phyloP scores from a whole-genome alignment of 2,113 vertebrate genomes.

The Athene cunicularia region DNA sequence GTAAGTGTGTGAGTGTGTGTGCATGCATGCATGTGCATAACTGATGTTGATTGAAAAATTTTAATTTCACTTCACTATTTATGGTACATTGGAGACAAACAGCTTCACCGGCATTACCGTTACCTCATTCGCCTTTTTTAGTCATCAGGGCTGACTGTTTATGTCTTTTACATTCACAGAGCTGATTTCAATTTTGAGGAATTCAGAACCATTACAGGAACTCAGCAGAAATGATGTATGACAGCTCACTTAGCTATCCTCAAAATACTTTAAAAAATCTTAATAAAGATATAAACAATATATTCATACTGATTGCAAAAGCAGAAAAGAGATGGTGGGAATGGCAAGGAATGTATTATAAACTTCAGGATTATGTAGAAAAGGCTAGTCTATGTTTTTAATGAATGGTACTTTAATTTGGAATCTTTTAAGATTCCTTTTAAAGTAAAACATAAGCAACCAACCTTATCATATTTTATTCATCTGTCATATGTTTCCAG shows the following conservation, averaged over 20 bases:
- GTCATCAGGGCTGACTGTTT: constrained; percentile 63
- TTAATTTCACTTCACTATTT: constrained; percentile 71
- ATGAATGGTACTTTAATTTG: neutral
- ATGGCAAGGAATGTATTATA: neutral
- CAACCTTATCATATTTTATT: neutral
- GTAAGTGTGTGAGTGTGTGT: neutral
- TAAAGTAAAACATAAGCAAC: neutral
- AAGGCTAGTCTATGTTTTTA: neutral
- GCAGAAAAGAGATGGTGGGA: constrained; percentile 24
- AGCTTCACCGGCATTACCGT: constrained; percentile 42
- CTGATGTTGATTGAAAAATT: constrained; percentile 54
- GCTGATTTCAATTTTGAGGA: constrained; percentile 68
- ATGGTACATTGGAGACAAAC: constrained; percentile 70
- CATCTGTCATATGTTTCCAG: neutral
- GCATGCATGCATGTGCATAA: neutral
- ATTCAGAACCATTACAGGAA: constrained; percentile 54
- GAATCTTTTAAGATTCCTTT: neutral
- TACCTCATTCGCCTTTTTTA: constrained; percentile 74
- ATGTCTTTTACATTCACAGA: constrained; percentile 71
- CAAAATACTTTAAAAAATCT: constrained; percentile 10
- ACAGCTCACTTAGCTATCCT: constrained; percentile 59
- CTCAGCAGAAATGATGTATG: constrained; percentile 56
- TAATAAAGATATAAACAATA: constrained; percentile 50
- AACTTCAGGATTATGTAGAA: neutral
- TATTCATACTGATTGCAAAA: constrained; percentile 65